phyloP scores from a whole-genome alignment of 2,888 invertebrate genomes.

The Heliothis peltigera region DNA sequence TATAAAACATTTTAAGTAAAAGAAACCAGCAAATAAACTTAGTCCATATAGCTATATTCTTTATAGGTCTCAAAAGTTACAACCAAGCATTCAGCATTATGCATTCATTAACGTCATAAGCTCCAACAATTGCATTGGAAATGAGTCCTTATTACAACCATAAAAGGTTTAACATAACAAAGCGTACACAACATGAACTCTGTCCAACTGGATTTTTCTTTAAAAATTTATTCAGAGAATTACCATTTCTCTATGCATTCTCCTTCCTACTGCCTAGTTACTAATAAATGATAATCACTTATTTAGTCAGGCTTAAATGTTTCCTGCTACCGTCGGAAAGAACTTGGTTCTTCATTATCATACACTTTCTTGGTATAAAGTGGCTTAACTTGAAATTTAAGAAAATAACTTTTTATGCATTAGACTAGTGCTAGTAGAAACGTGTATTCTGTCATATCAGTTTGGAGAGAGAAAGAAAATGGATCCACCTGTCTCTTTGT shows the following conservation, averaged over 20 bases:
- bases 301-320: conserved; percentile 83
- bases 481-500: no score
- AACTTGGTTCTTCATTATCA: conserved; percentile 84
- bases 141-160: not conserved
- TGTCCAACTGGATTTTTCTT: conserved; percentile 25
- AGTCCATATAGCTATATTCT: not conserved
- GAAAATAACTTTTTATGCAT: no score
- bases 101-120: not conserved
- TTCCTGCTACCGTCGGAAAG: conserved; percentile 85
- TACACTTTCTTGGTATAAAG: conserved; percentile 49
- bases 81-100: not conserved
- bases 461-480: no score
- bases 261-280: conserved; percentile 58
- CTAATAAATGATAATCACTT: conserved; percentile 87
- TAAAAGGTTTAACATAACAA: not conserved
- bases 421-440: no score
- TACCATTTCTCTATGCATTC: conserved; percentile 48
- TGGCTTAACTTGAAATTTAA: no score
- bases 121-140: not conserved
- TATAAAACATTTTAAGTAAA: not conserved
- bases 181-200: conserved; percentile 16
- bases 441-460: no score
- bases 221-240: conserved; percentile 69
- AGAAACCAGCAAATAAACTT: not conserved
- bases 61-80: not conserved